Evolutionary conservation across 2,113 vertebrate species (phyloP).

Genomic region (Eudyptes chrysolophus): DNA sequence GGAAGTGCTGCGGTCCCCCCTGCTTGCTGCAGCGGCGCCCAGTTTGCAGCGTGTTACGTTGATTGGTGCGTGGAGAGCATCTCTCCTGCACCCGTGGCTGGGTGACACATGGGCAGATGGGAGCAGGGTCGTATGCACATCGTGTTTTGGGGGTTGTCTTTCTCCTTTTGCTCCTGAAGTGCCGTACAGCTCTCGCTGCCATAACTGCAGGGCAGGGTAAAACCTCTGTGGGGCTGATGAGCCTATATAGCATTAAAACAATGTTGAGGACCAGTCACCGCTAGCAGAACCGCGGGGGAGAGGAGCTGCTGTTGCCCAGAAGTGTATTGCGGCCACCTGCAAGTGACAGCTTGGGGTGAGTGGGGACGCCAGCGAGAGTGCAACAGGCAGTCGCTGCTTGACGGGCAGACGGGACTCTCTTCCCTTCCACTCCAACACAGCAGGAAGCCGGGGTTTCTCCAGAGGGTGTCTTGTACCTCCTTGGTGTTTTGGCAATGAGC

Average conservation of each 20-base stretch:
- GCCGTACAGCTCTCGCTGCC: accelerated
- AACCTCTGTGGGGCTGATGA: accelerated
- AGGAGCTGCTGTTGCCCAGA: neutral
- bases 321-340: neutral
- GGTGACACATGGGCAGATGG: neutral
- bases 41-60: accelerated
- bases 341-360: neutral
- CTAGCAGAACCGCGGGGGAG: accelerated
- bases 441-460: accelerated
- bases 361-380: neutral
- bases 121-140: neutral
- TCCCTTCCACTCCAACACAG: neutral
- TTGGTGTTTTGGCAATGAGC: neutral
- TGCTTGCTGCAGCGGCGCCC: neutral
- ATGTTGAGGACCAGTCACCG: accelerated
- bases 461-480: neutral
- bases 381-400: neutral
- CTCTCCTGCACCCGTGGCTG: neutral
- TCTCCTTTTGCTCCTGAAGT: neutral
- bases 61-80: neutral
- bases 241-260: neutral
- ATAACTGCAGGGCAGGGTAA: neutral
- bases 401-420: accelerated
- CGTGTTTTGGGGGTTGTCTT: neutral
- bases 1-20: neutral